Evolutionary conservation across 92 coral and sea anemone species (phyloP), one percentile per base, ranked within the genome.

Genomic region (Montipora capitata): DNA sequence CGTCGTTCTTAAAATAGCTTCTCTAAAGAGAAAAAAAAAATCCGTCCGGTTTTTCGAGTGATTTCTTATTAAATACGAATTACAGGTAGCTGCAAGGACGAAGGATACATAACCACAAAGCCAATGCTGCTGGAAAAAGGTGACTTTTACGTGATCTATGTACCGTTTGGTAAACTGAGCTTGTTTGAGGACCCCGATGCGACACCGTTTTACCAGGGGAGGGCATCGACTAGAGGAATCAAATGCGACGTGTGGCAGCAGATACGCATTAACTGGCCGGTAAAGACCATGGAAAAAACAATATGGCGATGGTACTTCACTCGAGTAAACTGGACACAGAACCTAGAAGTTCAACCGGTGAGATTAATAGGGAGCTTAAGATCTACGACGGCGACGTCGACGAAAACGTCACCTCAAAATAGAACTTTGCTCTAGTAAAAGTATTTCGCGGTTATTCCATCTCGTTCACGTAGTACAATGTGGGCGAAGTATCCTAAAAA

Each of bases 281-380:
- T 40, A 14, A 27, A 68, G 13, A 40, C 10, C 13, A 41, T 40
- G 38, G 40, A 68, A 3, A 40, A 45, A 77, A 52, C 57, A 27
- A 78, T 70, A 20, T 86, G 90, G 85, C 69, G 84, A 6, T 86
- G 90, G 90, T 78, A 52, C 35, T 86, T 86, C 51, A 86, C 90
- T 2, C 70, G 72, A 35, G 16, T n/a, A 41, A 14, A 68, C 15
- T 72, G 80, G 88, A n/a, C 9, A 57, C 68, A 76, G 51, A 69
- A 58, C 16, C 14, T 45, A 27, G 89, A 85, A 15, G 10, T 16
- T 42, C 87, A 71, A 4, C 79, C 79, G 87, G 87, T 83, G 70
- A 54, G 59, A 54, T 54, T 11, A 2, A 52, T 45, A n/a, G n/a
- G n/a, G n/a, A n/a, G n/a, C n/a, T n/a, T n/a, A n/a, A n/a, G n/a